Conservation (phyloP, 37 sponge, comb jelly and placozoan species). For the Cladorhizidae sp. region DNA sequence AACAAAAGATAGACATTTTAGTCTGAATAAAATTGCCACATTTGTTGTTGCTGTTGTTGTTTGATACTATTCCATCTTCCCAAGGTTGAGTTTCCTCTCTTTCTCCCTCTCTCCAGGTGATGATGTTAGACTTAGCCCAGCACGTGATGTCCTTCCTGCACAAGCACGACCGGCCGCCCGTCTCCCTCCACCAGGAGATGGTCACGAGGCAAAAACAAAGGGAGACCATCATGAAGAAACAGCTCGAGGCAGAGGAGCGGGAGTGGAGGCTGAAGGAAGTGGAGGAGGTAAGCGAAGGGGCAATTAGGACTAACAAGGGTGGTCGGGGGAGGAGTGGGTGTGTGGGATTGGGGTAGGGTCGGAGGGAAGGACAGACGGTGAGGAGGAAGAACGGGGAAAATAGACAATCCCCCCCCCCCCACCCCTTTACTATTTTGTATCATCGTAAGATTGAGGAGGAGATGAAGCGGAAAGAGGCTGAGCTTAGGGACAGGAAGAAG, state of each 20-base stretch:
- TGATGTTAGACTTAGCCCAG: conserved; percentile 68
- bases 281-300: conserved; percentile 25
- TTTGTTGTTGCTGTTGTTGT: too few species aligned
- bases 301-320: not conserved
- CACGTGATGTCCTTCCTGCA: conserved; percentile 65
- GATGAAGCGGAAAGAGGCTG: conserved; percentile 35
- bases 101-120: conserved; percentile 26
- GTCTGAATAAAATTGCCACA: too few species aligned
- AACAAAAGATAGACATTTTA: too few species aligned
- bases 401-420: not conserved
- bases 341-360: not conserved
- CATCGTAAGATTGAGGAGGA: conserved; percentile 31
- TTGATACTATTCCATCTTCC: too few species aligned
- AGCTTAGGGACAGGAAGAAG: not conserved
- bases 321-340: not conserved
- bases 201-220: conserved; percentile 40
- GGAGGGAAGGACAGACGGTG: not conserved
- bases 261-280: conserved; percentile 24
- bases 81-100: too few species aligned
- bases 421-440: not conserved
- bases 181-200: conserved; percentile 84
- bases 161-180: conserved; percentile 55
- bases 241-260: conserved; percentile 21
- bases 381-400: not conserved
- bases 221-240: conserved; percentile 39